These are phyloP conservation scores for Gymnodraco acuticeps DNA, from an alignment of 2,797 vertebrate genomes.

Conservation along the genomic window DNA sequence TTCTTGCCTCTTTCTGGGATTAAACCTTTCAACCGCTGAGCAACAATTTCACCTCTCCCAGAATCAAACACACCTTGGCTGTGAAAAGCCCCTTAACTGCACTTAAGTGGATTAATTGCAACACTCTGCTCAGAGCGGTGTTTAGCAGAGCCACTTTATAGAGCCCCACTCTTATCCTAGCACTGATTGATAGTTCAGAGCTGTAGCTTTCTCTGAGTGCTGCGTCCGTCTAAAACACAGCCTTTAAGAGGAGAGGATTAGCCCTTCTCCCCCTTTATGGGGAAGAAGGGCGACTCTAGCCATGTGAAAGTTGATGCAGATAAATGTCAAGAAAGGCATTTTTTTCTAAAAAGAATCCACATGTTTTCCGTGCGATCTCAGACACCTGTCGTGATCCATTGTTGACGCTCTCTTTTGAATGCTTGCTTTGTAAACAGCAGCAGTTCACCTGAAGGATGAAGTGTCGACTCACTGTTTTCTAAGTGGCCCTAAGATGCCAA, in stretches of 20 bases:
- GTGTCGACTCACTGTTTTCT: not conserved
- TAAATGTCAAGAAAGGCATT: not conserved
- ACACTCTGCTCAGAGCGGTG: conserved; percentile 50
- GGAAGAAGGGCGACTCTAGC: conserved; percentile 26
- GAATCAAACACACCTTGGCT: conserved; percentile 55
- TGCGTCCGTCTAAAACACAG: conserved; percentile 43
- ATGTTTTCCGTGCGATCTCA: conserved; percentile 10
- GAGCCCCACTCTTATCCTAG: conserved; percentile 52
- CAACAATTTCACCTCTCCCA: conserved; percentile 36
- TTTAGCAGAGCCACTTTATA: conserved; percentile 50
- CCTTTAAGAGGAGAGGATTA: conserved; percentile 44
- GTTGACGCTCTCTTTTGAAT: conserved; percentile 4
- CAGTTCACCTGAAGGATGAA: conserved; percentile 1
- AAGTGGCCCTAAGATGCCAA: not conserved
- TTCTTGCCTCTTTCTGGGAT: not conserved
- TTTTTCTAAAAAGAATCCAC: no score
- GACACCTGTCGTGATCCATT: conserved; percentile 1
- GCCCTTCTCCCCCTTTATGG: conserved; percentile 30
- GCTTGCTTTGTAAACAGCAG: conserved; percentile 15
- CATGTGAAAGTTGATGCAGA: conserved; percentile 5
- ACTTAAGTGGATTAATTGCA: conserved; percentile 63
- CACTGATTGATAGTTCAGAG: conserved; percentile 56
- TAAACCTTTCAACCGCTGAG: conserved; percentile 14
- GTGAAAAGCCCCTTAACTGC: conserved; percentile 53
- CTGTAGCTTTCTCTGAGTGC: conserved; percentile 42